phyloP scores from a whole-genome alignment of 2,888 invertebrate genomes.

The Pseudanteris insignis region DNA sequence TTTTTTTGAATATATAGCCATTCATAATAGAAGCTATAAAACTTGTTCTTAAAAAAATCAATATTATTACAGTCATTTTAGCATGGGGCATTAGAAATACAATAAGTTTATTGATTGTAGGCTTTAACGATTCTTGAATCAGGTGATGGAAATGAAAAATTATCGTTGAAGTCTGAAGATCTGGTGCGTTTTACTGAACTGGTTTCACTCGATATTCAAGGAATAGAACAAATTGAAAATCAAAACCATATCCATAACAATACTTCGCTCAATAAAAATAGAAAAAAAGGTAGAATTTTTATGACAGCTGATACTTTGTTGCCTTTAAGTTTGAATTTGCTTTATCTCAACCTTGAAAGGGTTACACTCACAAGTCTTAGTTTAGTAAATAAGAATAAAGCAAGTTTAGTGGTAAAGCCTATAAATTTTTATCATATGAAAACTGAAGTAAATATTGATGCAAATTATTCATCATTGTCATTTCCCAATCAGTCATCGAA shows the following conservation, averaged over 20 bases:
- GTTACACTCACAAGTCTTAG: conserved; percentile 53
- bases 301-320: conserved; percentile 56
- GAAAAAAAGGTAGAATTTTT: conserved; percentile 49
- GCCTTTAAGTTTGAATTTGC: conserved; percentile 52
- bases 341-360: conserved; percentile 58
- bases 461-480: background rate
- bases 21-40: too few species aligned
- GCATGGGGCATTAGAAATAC: too few species aligned
- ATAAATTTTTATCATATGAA: conserved; percentile 40
- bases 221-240: conserved; percentile 57
- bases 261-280: conserved; percentile 9
- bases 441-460: background rate
- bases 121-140: conserved; percentile 58
- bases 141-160: conserved; percentile 52
- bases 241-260: conserved; percentile 32
- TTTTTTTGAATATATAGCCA: too few species aligned
- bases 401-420: conserved; percentile 56
- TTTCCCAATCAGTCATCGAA: conserved; percentile 36
- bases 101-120: conserved; percentile 46
- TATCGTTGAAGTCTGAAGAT: conserved; percentile 63
- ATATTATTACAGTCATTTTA: background rate
- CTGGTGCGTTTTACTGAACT: conserved; percentile 68
- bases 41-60: background rate
- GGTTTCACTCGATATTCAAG: conserved; percentile 72
- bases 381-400: conserved; percentile 50